Evolutionary conservation across 2,888 invertebrate species (phyloP).

Genomic region (Hyposoter dolosus): DNA sequence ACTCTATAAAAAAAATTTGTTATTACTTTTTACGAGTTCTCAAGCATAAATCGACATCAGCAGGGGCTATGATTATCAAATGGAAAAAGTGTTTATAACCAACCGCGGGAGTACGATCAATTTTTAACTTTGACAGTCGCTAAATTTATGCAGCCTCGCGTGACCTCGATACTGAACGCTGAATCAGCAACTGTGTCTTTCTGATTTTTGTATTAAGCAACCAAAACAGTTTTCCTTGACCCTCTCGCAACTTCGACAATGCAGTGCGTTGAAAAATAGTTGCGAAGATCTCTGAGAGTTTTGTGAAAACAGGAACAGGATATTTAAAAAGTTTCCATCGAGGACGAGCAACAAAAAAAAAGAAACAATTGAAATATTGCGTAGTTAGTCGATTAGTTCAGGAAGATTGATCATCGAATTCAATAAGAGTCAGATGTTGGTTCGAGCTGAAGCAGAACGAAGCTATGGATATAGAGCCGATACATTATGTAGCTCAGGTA

Average conservation of each 20-base stretch:
- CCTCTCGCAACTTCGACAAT: no score
- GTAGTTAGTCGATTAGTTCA: no score
- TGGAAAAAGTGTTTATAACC: not conserved
- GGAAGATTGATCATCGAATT: not conserved
- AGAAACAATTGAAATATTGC: not conserved
- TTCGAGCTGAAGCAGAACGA: not conserved
- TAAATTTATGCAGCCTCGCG: not conserved
- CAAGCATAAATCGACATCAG: not conserved
- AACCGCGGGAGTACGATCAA: not conserved
- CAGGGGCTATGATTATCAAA: not conserved
- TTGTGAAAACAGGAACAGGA: not conserved
- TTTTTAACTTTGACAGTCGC: no score
- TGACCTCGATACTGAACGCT: not conserved
- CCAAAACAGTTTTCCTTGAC: no score
- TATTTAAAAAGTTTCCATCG: not conserved
- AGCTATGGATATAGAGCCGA: constrained; percentile 2
- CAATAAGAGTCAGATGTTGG: not conserved
- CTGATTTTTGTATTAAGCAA: no score
- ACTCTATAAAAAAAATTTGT: not conserved
- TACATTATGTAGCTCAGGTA: constrained; percentile 35
- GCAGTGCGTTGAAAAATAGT: no score
- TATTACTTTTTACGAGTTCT: not conserved
- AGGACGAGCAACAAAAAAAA: not conserved
- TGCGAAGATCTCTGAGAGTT: no score
- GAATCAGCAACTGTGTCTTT: no score